Base-by-base conservation (phyloP, 64 coral and sea anemone genomes). In the Montipora cactus region DNA sequence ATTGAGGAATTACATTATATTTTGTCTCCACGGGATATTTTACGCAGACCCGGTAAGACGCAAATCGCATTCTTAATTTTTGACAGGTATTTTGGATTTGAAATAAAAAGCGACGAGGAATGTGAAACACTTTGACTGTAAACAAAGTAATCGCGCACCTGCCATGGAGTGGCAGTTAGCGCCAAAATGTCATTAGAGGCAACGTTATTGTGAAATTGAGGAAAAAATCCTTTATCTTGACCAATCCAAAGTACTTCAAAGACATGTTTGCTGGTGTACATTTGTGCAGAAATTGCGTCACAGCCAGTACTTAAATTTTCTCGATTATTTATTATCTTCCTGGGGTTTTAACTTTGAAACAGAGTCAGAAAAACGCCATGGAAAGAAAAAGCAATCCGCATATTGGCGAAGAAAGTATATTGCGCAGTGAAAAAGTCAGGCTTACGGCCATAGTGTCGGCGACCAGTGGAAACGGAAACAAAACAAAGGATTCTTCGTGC, bases 111-210 rank as follows among this genome's bases (percentile, higher is more conserved):
- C 82, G 11, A 48, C 37, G 82, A 81, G 55, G 53, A 14, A 23
- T 52, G 20, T 61, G 22, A 52, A 61, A 37, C 49, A 48, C 67
- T 49, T 16, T 2, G 8, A 69, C 61, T 68, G 46, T 69, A 85
- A 85, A 85, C 61, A 86, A 49, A 84, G 2, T 67, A 20, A 49
- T 71, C 16, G 48, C 18, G 19, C 82, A 86, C 82, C 82, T 86
- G 82, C 44, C 47, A 14, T 10, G 61, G 23, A 62, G 45, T 82
- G 64, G 15, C 61, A 68, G n/a, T 51, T 71, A 68, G 25, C 71
- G 45, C 61, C 82, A 71, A 44, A 51, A 50, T 23, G 46, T 72
- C 13, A 44, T 82, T 64, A 62, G 52, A 13, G 44, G 10, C 12
- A 50, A n/a, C 8, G 7, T 23, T 1, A 44, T 15, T 50, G 19